These are phyloP conservation scores for Epinotia ramella DNA, from an alignment of 2,888 invertebrate species.

Conservation along the genomic window DNA sequence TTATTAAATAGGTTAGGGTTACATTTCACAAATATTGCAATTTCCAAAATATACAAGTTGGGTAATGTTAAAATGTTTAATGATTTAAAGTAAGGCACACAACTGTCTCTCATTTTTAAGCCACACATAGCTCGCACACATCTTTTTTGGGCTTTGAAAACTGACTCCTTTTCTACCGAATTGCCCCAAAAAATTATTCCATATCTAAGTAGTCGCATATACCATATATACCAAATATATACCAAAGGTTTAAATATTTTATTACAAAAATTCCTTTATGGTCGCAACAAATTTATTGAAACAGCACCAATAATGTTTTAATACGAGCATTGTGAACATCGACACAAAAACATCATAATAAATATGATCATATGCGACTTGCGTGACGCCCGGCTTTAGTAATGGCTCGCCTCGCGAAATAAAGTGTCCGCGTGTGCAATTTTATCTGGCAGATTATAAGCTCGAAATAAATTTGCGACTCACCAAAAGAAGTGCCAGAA, in stretches of 20 bases:
- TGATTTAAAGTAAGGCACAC: no score
- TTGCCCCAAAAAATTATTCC: no score
- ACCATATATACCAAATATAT: no score
- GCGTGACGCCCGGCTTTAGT: slow-evolving; percentile 24
- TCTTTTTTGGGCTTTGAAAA: no score
- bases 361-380: slow-evolving; percentile 28
- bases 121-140: no score
- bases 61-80: no score
- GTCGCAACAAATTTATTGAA: slow-evolving; percentile 43
- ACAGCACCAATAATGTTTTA: slow-evolving; percentile 47
- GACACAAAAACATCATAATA: slow-evolving; percentile 59
- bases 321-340: slow-evolving; percentile 54
- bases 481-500: slow-evolving; percentile 36
- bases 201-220: no score
- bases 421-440: slow-evolving; percentile 56
- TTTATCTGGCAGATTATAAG: slow-evolving; percentile 60
- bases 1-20: no score
- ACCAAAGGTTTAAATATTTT: slow-evolving; percentile 29
- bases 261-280: slow-evolving; percentile 40
- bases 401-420: slow-evolving; percentile 53
- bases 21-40: no score
- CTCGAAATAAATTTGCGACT: slow-evolving; percentile 52
- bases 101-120: no score
- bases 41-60: no score
- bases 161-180: no score